Conservation (phyloP, 1,140 invertebrate genomes). For the Platorchestia sp. region DNA sequence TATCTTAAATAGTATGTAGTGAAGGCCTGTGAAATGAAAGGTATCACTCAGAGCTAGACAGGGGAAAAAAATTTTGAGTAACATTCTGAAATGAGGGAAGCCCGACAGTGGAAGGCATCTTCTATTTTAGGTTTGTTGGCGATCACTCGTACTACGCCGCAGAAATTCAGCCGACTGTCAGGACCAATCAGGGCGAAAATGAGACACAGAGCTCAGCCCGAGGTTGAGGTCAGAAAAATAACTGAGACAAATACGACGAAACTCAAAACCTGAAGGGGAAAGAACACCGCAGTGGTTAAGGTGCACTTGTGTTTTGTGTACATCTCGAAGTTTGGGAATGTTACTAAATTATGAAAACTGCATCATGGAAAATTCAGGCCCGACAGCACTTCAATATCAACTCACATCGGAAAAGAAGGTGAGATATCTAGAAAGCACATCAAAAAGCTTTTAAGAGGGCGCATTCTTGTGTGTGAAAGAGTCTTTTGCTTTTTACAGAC, state of each 20-base stretch:
- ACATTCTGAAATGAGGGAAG: neutral
- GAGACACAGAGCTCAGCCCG: neutral
- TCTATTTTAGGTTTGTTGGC: slow-evolving; percentile 6
- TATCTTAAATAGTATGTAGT: neutral
- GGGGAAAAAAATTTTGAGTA: neutral
- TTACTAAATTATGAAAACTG: neutral
- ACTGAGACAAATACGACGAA: neutral
- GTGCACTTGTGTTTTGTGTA: neutral
- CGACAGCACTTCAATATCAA: neutral
- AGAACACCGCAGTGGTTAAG: neutral
- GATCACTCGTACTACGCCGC: neutral
- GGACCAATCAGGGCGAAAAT: slow-evolving; percentile 8
- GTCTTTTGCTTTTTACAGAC: neutral
- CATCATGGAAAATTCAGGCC: neutral
- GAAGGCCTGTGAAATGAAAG: neutral
- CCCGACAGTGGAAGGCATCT: neutral
- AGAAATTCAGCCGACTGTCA: slow-evolving; percentile 20
- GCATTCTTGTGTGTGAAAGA: neutral
- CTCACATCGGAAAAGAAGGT: neutral
- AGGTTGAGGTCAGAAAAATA: neutral
- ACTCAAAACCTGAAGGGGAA: neutral
- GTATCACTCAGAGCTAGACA: neutral
- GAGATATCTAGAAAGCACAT: neutral
- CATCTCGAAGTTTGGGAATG: neutral
- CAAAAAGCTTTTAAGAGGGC: neutral